Evolutionary conservation across 2,113 vertebrate genomes (phyloP).

Genomic region (Cheirogaleus medius): DNA sequence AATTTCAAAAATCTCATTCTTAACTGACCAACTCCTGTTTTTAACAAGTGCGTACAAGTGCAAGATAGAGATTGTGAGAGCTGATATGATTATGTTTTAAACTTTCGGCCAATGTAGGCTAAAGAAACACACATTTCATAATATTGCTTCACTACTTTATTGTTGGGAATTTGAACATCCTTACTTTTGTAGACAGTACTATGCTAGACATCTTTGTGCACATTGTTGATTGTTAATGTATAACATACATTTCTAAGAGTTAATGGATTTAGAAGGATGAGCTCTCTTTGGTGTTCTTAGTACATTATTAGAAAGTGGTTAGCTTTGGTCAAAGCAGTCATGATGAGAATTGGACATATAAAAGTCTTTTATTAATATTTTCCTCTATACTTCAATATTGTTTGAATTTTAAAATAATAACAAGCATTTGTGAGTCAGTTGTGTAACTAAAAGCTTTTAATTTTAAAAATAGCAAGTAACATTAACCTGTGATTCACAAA

Average conservation of each 20-base stretch:
- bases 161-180: neutral
- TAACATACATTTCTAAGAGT: neutral
- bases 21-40: neutral
- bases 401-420: conserved; percentile 12
- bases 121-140: neutral
- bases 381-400: neutral
- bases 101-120: neutral
- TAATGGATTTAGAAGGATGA: neutral
- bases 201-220: neutral
- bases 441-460: neutral
- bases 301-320: neutral
- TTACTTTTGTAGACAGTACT: neutral
- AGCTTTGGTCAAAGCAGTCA: neutral
- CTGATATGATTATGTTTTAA: neutral
- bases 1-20: neutral
- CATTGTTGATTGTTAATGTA: neutral
- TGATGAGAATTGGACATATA: neutral
- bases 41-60: neutral
- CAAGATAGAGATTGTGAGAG: neutral
- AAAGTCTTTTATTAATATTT: neutral
- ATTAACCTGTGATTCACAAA: neutral
- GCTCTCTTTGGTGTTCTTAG: neutral
- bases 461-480: neutral
- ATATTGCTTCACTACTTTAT: neutral
- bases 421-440: neutral